Evolutionary conservation across 2,797 vertebrate species (phyloP).

Genomic region (Craterocephalus amniculus): DNA sequence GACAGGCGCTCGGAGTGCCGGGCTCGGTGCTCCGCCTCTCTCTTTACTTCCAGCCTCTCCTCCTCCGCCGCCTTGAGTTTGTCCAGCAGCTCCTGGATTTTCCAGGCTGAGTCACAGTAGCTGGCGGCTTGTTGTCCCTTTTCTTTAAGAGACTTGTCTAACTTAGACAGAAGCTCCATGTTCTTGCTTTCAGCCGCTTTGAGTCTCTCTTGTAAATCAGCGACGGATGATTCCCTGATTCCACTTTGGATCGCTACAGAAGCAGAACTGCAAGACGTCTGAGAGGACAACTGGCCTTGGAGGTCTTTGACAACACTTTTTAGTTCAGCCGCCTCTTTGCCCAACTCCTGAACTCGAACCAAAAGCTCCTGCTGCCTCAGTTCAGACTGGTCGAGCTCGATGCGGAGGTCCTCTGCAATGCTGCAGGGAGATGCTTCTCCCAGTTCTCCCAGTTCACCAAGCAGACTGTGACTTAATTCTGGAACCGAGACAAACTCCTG

Average conservation of each 20-base stretch:
- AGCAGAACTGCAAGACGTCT: constrained; percentile 64
- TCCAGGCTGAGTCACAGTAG: constrained; percentile 79
- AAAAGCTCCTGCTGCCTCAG: constrained; percentile 87
- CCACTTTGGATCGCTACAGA: constrained; percentile 36
- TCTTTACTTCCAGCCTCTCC: constrained; percentile 76
- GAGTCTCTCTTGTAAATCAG: constrained; percentile 76
- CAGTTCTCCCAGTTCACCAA: constrained; percentile 79
- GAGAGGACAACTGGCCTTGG: constrained; percentile 80
- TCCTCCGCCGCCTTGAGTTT: constrained; percentile 83
- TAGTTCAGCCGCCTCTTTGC: constrained; percentile 75
- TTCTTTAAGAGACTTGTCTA: constrained; percentile 72
- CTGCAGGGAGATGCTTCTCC: constrained; percentile 82
- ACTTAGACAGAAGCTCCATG: constrained; percentile 79
- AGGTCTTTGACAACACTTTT: constrained; percentile 79
- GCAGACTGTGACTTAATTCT: constrained; percentile 83
- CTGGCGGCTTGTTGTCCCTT: constrained; percentile 76
- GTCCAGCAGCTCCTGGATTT: constrained; percentile 82
- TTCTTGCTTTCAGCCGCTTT: constrained; percentile 79
- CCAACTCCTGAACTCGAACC: constrained; percentile 64
- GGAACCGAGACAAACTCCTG: constrained; percentile 85
- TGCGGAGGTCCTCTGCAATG: constrained; percentile 87
- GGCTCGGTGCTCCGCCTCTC: constrained; percentile 70
- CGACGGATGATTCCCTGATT: constrained; percentile 62
- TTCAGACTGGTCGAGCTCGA: constrained; percentile 92
- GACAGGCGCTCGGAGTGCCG: constrained; percentile 76